Percentiles rank a stretch among this genome's conserved stretches.
These are phyloP conservation scores for Epiblema foenella DNA, from an alignment of 2,888 invertebrate genomes.

Conservation along the genomic window DNA sequence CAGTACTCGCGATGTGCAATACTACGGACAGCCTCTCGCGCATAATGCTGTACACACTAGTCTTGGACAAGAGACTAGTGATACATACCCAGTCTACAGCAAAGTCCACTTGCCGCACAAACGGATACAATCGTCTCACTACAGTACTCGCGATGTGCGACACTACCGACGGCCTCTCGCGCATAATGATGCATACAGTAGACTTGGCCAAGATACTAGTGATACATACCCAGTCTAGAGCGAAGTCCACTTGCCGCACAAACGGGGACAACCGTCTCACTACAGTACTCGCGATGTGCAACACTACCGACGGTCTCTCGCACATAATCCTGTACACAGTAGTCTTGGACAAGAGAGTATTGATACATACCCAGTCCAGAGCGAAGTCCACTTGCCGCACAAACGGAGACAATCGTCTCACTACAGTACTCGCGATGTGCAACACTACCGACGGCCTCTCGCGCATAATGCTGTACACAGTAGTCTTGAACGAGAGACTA, in stretches of 20 bases:
- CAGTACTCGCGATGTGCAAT: slow-evolving; percentile 32
- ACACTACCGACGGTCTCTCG: slow-evolving; percentile 88
- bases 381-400: slow-evolving; percentile 95
- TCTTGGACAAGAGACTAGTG: slow-evolving; percentile 88
- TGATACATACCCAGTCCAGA: slow-evolving; percentile 85
- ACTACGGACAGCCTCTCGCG: slow-evolving; percentile 89
- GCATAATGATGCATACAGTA: slow-evolving; percentile 94
- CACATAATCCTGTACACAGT: slow-evolving; percentile 96
- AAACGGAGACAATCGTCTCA: slow-evolving; percentile 75
- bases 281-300: slow-evolving; percentile 33
- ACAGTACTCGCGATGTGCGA: slow-evolving; percentile 34
- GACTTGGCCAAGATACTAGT: slow-evolving; percentile 89
- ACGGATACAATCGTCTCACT: slow-evolving; percentile 59
- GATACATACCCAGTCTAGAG: slow-evolving; percentile 86
- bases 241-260: slow-evolving; percentile 95
- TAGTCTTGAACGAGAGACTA: slow-evolving; percentile 92
- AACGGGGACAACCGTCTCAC: slow-evolving; percentile 75
- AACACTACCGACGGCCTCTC: slow-evolving; percentile 88
- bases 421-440: slow-evolving; percentile 33
- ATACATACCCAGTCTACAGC: slow-evolving; percentile 87
- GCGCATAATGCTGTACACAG: slow-evolving; percentile 95
- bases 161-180: slow-evolving; percentile 89
- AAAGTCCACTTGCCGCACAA: slow-evolving; percentile 96
- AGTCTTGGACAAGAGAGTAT: slow-evolving; percentile 88
- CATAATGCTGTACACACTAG: slow-evolving; percentile 94